Evolutionary conservation across 2,113 vertebrate genomes (phyloP), one percentile per base, ranked within the genome.

Genomic region (Corythornis cristatus): DNA sequence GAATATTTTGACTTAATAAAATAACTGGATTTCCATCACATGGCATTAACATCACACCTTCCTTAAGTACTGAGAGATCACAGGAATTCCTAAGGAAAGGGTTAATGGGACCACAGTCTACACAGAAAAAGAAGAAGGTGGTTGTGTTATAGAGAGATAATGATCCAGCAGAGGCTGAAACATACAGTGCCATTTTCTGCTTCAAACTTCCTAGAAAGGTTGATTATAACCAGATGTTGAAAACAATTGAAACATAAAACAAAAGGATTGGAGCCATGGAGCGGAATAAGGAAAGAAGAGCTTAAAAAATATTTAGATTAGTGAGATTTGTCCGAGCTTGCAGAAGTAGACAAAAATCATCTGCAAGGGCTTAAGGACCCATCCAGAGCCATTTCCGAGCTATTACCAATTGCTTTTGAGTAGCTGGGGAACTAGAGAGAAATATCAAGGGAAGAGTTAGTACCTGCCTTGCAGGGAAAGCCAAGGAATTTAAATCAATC

Each of bases 281-380:
- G 35, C 5, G 6, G 79, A 94, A 73, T 48, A 95, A 83, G 72
- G 75, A 91, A 91, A 96, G 62, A 58, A 75, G 22, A 86, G 64
- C 42, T 88, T 77, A 80, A 82, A 89, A 56, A 94, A 70, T 57
- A 73, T 73, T 95, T 93, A 79, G 58, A 80, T 88, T 73, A 91
- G 26, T 6, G 22, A 87, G 71, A 93, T 77, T 17, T 35, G 50
- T 73, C 93, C 67, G 50, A 79, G 58, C 50, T 76, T 91, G 58
- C 82, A 83, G 58, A 93, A 83, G 11, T 23, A 66, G 62, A 89
- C 3, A 65, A 67, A 91, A 95, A n/a, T 73, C 40, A 79, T 67
- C 89, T 82, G 57, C 65, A 45, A 83, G 19, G 37, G 15, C 31
- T 85, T 83, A 89, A 76, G 64, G 28, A 80, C 35, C 21, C 58